Percentiles rank a stretch among this genome's conserved stretches.
Conservation (phyloP, 2,113 vertebrate species). For the Oreamnos americanus region DNA sequence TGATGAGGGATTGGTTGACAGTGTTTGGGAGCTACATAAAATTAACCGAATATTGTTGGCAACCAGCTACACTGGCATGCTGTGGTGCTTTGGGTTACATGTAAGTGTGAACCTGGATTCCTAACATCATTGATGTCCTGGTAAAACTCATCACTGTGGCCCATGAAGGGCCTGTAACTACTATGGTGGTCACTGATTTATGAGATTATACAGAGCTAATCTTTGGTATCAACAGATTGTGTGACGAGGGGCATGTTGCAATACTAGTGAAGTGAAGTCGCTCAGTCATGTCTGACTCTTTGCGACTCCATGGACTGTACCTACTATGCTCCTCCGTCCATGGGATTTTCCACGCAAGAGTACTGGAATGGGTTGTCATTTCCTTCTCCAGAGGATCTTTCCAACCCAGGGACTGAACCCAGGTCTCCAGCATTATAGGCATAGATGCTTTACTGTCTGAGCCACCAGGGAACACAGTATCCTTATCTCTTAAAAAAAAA, state of each 20-base stretch:
- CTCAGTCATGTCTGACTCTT: rapidly evolving
- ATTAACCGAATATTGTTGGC: neutral
- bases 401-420: rapidly evolving
- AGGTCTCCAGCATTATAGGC: neutral
- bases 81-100: neutral
- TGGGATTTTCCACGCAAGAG: neutral
- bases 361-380: neutral
- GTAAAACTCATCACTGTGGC: neutral
- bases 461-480: neutral
- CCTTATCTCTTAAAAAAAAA: neutral
- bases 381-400: neutral
- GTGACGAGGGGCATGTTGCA: neutral
- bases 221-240: neutral
- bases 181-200: neutral
- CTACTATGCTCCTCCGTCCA: neutral
- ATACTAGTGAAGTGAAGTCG: neutral
- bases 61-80: neutral
- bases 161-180: neutral
- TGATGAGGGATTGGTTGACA: neutral
- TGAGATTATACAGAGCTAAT: neutral
- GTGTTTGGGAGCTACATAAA: neutral
- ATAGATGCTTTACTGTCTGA: neutral
- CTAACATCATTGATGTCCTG: neutral
- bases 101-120: neutral
- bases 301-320: neutral